Base-by-base conservation (phyloP, 2,113 vertebrate species). In the Columbina picui region DNA sequence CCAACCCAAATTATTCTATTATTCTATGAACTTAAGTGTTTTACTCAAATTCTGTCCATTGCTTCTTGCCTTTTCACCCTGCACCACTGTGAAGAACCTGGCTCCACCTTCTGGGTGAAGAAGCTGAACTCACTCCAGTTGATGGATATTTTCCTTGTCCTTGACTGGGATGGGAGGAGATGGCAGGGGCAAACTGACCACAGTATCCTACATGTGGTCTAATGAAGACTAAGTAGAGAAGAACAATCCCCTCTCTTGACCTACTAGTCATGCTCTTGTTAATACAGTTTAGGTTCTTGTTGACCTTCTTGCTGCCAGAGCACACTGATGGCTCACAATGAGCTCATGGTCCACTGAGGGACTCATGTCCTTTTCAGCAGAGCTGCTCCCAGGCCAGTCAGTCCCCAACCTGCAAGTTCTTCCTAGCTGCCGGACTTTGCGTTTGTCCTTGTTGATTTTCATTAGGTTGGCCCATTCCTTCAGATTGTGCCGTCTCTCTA, bases 311-410 rank as follows among this genome's bases (percentile, higher is more conserved):
- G 11, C 43, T 55, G 11, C 11, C 36, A 67, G 10, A 59, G 26
- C 7, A 47, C 32, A 41, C 9, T 25, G 12, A 26, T 75, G 34
- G 15, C 25, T 52, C 26, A 75, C 25, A 59, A 1, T 53, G 23
- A 81, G 21, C 14, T 74, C 0, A 0, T 1, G 3, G 17, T 78
- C 7, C 8, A 6, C 7, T 43, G 34, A 10, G 2, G 2, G 5
- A 5, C 5, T 12, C 5, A 8, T 5, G 16, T 15, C 27, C 10
- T 67, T 75, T 68, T 19, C 36, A 56, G 16, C 29, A 39, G 32
- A 76, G 29, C 23, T 73, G 6, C 3, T 52, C 10, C 15, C 7
- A 8, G 22, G 15, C 3, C 27, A 49, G 1, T n/a, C 16, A 50
- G 25, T 59, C 5, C 41, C 17, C 7, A 27, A 2, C 1, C 2